phyloP scores from a whole-genome alignment of 2,888 invertebrate genomes.

The Spodoptera littoralis region DNA sequence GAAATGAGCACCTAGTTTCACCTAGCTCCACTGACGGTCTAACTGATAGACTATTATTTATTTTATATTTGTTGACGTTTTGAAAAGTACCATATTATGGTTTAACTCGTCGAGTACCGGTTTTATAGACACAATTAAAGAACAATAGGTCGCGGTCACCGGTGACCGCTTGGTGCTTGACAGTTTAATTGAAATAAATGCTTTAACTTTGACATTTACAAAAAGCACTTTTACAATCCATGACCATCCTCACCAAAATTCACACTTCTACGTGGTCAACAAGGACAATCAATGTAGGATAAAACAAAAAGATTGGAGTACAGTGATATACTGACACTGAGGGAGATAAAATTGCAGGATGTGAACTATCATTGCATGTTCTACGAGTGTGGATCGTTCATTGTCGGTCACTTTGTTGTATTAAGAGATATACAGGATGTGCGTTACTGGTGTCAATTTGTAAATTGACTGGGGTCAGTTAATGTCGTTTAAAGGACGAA shows the following conservation, averaged over 20 bases:
- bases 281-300: conserved; percentile 2
- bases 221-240: not conserved
- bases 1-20: too few species aligned
- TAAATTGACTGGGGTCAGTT: conserved; percentile 3
- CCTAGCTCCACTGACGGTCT: too few species aligned
- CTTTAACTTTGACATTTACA: too few species aligned
- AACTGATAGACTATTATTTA: too few species aligned
- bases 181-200: too few species aligned
- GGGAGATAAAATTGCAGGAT: conserved; percentile 53
- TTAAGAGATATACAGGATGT: conserved; percentile 32
- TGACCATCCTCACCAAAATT: not conserved
- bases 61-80: too few species aligned
- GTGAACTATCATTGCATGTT: conserved; percentile 49
- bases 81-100: too few species aligned
- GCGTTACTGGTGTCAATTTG: not conserved
- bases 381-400: conserved; percentile 21
- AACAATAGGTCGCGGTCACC: too few species aligned
- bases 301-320: conserved; percentile 7
- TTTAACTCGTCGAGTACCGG: too few species aligned
- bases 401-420: conserved; percentile 53
- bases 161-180: too few species aligned
- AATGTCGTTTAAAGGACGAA: not conserved
- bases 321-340: conserved; percentile 6
- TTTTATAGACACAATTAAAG: too few species aligned
- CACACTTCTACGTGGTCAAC: too few species aligned